Conservation (phyloP, 2,888 invertebrate genomes). For the Malachius bipustulatus region DNA sequence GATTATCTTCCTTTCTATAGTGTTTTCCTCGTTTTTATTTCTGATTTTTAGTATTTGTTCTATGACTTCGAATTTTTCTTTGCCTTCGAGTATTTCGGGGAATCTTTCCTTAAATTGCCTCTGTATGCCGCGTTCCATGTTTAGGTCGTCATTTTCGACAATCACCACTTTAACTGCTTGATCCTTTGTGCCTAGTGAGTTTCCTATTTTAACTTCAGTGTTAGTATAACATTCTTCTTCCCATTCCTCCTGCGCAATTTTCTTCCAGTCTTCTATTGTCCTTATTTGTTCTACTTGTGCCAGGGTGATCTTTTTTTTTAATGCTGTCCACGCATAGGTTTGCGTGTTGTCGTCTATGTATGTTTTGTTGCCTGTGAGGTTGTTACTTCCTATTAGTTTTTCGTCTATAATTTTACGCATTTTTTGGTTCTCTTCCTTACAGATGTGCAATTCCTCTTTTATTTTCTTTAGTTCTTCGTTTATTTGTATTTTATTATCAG, state of each 20-base stretch:
- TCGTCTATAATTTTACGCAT: too few species aligned
- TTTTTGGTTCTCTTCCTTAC: too few species aligned
- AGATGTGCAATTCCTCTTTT: too few species aligned
- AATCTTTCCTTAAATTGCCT: constrained; percentile 6
- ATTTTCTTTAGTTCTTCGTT: too few species aligned
- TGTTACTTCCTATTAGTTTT: too few species aligned
- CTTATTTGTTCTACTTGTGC: too few species aligned
- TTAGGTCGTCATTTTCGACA: constrained; percentile 8
- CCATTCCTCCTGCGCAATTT: constrained; percentile 1
- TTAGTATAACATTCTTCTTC: neutral
- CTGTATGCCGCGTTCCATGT: constrained; percentile 8
- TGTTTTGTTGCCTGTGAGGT: too few species aligned
- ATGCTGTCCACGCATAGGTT: too few species aligned
- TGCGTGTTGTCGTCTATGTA: too few species aligned
- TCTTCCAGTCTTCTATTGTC: constrained; percentile 1
- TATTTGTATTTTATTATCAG: too few species aligned
- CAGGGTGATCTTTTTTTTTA: too few species aligned
- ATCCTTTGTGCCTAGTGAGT: constrained; percentile 7
- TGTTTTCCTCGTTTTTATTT: too few species aligned
- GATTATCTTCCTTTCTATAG: constrained; percentile 4
- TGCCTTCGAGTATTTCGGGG: constrained; percentile 6
- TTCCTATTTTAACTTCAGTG: constrained; percentile 9
- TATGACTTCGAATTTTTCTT: constrained; percentile 9
- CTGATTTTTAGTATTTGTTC: constrained; percentile 8
- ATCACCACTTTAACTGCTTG: constrained; percentile 7